Percentiles rank a stretch among this genome's conserved stretches.
phyloP scores from a whole-genome alignment of 1,140 invertebrate genomes.

The Mercenaria mercenaria region DNA sequence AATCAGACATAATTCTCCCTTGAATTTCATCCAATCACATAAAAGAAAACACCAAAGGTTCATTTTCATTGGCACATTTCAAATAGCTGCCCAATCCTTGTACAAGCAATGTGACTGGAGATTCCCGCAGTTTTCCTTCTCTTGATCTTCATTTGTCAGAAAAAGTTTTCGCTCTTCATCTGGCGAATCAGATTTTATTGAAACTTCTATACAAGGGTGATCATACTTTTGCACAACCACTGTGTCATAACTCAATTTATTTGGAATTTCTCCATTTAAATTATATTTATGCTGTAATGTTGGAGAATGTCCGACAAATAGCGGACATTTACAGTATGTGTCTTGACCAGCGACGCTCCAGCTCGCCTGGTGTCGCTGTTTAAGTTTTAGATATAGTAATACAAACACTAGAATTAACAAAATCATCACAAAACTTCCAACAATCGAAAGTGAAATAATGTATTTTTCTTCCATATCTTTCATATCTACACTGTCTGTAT shows the following conservation, averaged over 20 bases:
- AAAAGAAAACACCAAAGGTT: background rate
- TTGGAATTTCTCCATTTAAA: slow-evolving; percentile 42
- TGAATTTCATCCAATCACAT: background rate
- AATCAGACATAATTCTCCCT: background rate
- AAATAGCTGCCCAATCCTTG: slow-evolving; percentile 36
- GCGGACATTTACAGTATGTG: slow-evolving; percentile 57
- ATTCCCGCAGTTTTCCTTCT: slow-evolving; percentile 14
- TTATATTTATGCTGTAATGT: slow-evolving; percentile 60
- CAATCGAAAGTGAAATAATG: slow-evolving; percentile 54
- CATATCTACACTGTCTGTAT: background rate
- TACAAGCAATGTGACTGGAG: slow-evolving; percentile 36
- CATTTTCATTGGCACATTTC: background rate
- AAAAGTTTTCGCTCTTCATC: slow-evolving; percentile 25
- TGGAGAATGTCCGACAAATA: slow-evolving; percentile 50
- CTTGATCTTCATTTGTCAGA: slow-evolving; percentile 34
- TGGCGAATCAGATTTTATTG: slow-evolving; percentile 45
- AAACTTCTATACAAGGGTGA: slow-evolving; percentile 26
- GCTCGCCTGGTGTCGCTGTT: slow-evolving; percentile 48
- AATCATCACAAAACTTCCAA: slow-evolving; percentile 40
- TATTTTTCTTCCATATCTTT: slow-evolving; percentile 52
- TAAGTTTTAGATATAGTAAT: slow-evolving; percentile 56
- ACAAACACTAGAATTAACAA: slow-evolving; percentile 57
- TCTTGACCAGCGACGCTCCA: slow-evolving; percentile 52
- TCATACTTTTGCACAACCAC: slow-evolving; percentile 8
- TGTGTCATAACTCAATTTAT: slow-evolving; percentile 40